Evolutionary conservation across 2,113 vertebrate species (phyloP).

Genomic region (Petromus typicus): DNA sequence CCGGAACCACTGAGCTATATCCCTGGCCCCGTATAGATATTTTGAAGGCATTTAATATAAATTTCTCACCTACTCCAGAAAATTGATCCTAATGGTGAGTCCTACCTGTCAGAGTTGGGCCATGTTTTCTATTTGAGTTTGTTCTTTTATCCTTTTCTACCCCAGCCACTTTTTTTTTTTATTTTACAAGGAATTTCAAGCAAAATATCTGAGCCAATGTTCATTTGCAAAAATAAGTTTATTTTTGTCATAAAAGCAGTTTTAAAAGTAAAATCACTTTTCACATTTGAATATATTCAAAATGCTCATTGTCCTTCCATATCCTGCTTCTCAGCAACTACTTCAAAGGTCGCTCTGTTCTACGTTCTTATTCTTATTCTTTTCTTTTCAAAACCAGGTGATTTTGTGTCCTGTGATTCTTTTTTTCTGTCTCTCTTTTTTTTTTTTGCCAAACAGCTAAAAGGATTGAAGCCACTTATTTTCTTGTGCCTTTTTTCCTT

Average conservation of each 20-base stretch:
- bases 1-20: too few relatives aligned
- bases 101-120: not conserved
- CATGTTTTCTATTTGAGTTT: not conserved
- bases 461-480: constrained; percentile 92
- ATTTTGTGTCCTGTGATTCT: constrained; percentile 77
- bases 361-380: constrained; percentile 89
- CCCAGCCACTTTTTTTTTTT: not conserved
- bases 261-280: constrained; percentile 62
- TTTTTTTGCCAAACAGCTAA: constrained; percentile 97
- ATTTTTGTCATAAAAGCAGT: constrained; percentile 28
- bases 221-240: constrained; percentile 59
- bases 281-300: constrained; percentile 2
- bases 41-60: not conserved
- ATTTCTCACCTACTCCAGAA: not conserved
- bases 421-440: constrained; percentile 90
- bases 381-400: constrained; percentile 88
- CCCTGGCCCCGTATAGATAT: too few relatives aligned
- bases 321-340: constrained; percentile 67
- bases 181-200: constrained; percentile 35
- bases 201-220: not conserved
- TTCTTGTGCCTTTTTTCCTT: constrained; percentile 92
- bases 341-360: constrained; percentile 66
- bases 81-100: not conserved
- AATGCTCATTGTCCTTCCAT: constrained; percentile 76
- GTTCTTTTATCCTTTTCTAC: not conserved